Conservation (phyloP, 1,140 invertebrate genomes). For the Melanaphis sacchari region DNA sequence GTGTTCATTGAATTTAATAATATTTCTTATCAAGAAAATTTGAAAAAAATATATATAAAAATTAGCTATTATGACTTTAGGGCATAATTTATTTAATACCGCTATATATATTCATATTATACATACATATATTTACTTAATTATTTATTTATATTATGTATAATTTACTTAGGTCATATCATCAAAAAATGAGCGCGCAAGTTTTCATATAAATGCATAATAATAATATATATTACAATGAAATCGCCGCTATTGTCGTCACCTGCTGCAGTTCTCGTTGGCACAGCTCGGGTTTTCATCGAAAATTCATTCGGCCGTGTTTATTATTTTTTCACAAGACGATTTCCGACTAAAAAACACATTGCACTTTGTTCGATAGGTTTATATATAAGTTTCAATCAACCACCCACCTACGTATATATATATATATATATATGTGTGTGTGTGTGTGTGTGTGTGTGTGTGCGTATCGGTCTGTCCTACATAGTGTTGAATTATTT, state of each 20-base stretch:
- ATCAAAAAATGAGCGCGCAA: background rate
- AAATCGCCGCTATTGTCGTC: background rate
- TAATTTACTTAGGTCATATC: background rate
- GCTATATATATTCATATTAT: no score
- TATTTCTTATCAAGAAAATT: background rate
- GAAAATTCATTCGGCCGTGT: slow-evolving; percentile 28
- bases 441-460: no score
- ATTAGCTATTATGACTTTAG: background rate
- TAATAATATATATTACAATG: background rate
- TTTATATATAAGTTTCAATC: background rate
- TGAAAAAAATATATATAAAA: background rate
- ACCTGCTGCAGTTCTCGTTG: background rate
- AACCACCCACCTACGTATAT: background rate
- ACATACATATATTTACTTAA: no score
- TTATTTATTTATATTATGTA: background rate
- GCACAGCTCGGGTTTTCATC: background rate
- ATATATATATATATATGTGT: no score
- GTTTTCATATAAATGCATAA: background rate
- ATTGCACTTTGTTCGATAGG: slow-evolving; percentile 29
- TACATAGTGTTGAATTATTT: slow-evolving; percentile 43
- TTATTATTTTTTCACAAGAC: slow-evolving; percentile 38
- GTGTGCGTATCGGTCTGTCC: background rate
- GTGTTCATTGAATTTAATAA: background rate
- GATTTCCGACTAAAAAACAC: slow-evolving; percentile 32
- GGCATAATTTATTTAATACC: background rate